Evolutionary conservation across 2,888 invertebrate species (phyloP).

Genomic region (Bhutanitis thaidina): DNA sequence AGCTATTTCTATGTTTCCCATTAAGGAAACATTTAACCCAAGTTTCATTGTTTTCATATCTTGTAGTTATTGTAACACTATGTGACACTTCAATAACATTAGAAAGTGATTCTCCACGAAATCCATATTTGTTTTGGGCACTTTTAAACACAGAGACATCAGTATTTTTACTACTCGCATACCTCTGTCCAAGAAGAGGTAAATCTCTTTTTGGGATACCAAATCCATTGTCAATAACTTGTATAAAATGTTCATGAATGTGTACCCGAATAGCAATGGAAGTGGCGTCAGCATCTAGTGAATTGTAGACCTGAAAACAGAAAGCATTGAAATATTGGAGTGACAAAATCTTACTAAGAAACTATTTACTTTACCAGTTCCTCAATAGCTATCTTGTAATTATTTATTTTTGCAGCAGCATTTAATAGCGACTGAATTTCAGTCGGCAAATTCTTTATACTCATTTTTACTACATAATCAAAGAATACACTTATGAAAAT

Average conservation of each 20-base stretch:
- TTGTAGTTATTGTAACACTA: conserved; percentile 80
- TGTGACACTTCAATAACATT: conserved; percentile 80
- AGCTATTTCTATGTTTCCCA: conserved; percentile 58
- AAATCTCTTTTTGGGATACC: conserved; percentile 82
- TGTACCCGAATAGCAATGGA: conserved; percentile 85
- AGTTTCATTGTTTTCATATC: conserved; percentile 67
- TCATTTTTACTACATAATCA: no score
- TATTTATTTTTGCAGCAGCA: conserved; percentile 79
- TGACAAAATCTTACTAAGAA: background rate
- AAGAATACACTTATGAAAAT: no score
- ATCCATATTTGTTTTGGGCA: conserved; percentile 81
- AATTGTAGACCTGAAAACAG: conserved; percentile 81
- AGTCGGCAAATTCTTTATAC: conserved; percentile 47
- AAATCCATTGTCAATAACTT: conserved; percentile 88
- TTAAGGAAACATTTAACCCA: conserved; percentile 78
- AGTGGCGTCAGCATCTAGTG: conserved; percentile 84
- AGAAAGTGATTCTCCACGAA: conserved; percentile 83
- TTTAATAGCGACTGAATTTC: conserved; percentile 75
- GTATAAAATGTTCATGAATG: conserved; percentile 79
- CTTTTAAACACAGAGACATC: conserved; percentile 71
- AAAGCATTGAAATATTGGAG: background rate
- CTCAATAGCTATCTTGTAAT: conserved; percentile 78
- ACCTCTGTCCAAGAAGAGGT: conserved; percentile 77
- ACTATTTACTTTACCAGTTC: conserved; percentile 75
- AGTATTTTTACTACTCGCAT: conserved; percentile 83